Evolutionary conservation across 2,888 invertebrate species (phyloP), one percentile per base, ranked within the genome.

Genomic region (Apamea crenata): DNA sequence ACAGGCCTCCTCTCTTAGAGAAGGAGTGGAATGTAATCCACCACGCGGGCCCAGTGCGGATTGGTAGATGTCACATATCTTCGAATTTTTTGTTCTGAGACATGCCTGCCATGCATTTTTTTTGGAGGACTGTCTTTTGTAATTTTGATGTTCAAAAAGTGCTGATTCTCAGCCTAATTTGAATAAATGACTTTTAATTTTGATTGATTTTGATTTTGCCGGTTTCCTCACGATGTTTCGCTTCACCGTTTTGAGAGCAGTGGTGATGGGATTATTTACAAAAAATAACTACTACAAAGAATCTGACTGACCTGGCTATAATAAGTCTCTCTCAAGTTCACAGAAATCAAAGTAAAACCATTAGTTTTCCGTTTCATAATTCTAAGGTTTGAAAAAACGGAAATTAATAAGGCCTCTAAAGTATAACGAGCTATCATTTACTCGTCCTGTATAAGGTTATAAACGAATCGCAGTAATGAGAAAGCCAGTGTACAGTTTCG

Each of bases 401-500:
- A 88, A 90, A 91, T 93, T 91, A 94, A 92, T 93, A 92, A 90
- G 87, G 90, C 87, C 80, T 78, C 32, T 88, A 87, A 59, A 85
- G 83, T 81, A 89, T 93, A 93, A 94, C 93, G 91, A 93, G 93
- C 92, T 92, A 93, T 91, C 91, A 91, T 90, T 91, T 87, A 83
- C 85, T 77, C 82, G 91, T 78, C 80, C 88, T 87, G 85, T 80
- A 79, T 86, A 90, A 91, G 89, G 86, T 86, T 86, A 72, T 80
- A 83, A 77, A 87, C 89, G 88, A 91, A 90, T 89, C 84, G 81
- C 89, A 88, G 90, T 93, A 93, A 93, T 92, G 92, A 94, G 91
- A 91, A 90, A 85, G 88, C 80, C 85, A 80, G 91, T 90, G 83
- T 91, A 83, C 76, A 40, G 82, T 92, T 92, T 88, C 93, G 77